phyloP scores from a whole-genome alignment of 2,888 invertebrate species.

The Eucera pruinosa region DNA sequence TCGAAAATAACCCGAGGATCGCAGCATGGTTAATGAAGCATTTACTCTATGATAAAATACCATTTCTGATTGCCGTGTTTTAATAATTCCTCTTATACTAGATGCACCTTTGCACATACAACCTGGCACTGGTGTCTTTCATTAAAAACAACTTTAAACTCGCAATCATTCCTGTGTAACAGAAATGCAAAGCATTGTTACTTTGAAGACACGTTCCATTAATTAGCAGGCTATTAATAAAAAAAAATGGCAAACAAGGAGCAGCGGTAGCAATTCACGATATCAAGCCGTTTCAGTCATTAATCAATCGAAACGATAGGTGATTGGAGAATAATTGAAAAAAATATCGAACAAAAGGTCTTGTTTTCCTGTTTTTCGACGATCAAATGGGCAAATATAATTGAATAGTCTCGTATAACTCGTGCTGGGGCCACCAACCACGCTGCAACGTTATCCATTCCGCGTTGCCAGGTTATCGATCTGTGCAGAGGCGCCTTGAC shows the following conservation, averaged over 20 bases:
- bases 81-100: neutral
- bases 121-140: no score
- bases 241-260: neutral
- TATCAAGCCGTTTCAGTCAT: neutral
- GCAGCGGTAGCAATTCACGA: neutral
- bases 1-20: no score
- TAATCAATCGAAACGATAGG: conserved; percentile 6
- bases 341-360: neutral
- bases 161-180: neutral
- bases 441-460: conserved; percentile 77
- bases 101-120: no score
- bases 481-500: conserved; percentile 82
- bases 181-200: neutral
- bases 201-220: neutral
- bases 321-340: neutral
- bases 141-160: neutral
- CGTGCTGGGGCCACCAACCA: conserved; percentile 69
- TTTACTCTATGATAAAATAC: neutral
- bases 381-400: conserved; percentile 9
- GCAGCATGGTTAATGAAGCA: no score
- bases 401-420: conserved; percentile 23
- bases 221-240: neutral
- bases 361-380: neutral
- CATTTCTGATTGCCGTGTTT: neutral
- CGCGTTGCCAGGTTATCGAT: conserved; percentile 83